These are phyloP conservation scores for Cirrhinus mrigala DNA, from an alignment of 2,797 vertebrate species.

Conservation along the genomic window DNA sequence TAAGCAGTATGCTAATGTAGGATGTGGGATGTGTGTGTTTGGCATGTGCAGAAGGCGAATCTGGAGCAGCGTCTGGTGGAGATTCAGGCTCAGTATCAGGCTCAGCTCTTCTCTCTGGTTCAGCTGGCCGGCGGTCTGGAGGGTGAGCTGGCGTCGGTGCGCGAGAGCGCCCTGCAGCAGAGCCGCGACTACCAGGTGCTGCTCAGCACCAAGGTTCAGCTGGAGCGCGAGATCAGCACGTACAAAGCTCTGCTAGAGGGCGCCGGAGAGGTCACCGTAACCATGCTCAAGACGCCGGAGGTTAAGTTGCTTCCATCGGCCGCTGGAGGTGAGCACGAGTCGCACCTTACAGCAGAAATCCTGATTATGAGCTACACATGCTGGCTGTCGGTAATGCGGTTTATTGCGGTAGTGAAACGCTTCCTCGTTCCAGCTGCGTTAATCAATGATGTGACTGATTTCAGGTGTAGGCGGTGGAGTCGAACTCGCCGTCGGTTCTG, in stretches of 20 bases:
- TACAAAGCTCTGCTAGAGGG: constrained; percentile 83
- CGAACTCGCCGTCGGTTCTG: fast-evolving
- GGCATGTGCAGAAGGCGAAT: constrained; percentile 34
- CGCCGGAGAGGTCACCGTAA: constrained; percentile 34
- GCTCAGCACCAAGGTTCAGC: constrained; percentile 79
- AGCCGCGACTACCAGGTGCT: constrained; percentile 79
- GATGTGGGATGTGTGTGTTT: not conserved
- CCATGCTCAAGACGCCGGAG: fast-evolving
- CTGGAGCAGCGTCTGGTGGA: constrained; percentile 55
- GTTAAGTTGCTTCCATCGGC: not conserved
- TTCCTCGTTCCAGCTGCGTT: too few species aligned
- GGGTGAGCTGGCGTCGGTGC: constrained; percentile 78
- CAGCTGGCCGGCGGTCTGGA: constrained; percentile 75
- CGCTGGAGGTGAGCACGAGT: not conserved
- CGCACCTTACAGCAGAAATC: too few species aligned
- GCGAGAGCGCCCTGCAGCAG: constrained; percentile 77
- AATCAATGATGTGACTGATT: not conserved
- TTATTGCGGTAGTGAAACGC: too few species aligned
- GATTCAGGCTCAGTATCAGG: constrained; percentile 43
- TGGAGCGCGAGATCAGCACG: constrained; percentile 83
- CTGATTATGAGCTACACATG: too few species aligned
- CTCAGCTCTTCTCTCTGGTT: constrained; percentile 59
- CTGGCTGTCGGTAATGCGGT: too few species aligned
- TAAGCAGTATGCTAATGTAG: too few species aligned
- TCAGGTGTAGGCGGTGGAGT: not conserved